These are phyloP conservation scores for Hermaeophaga mercurialis DNA, from an alignment of 2,888 invertebrate species.

Conservation along the genomic window DNA sequence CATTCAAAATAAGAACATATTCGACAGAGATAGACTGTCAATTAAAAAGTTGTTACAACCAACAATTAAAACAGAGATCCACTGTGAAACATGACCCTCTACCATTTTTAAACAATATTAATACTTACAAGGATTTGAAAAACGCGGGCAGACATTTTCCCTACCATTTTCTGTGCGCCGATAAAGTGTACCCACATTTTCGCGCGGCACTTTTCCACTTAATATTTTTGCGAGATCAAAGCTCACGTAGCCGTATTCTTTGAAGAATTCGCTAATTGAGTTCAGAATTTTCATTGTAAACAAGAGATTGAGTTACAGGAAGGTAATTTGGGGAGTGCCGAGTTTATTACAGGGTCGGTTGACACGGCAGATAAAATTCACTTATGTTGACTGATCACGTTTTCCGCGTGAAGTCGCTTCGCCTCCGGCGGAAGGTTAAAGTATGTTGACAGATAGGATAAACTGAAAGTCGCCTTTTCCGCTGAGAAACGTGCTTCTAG, in stretches of 20 bases:
- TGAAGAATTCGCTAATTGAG: conserved; percentile 42
- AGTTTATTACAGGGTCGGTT: conserved; percentile 45
- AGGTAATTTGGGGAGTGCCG: conserved; percentile 43
- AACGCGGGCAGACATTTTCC: conserved; percentile 14
- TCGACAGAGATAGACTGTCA: too few relatives aligned
- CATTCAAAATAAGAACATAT: too few relatives aligned
- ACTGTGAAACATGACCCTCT: too few relatives aligned
- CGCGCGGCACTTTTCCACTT: conserved; percentile 27
- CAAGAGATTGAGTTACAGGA: conserved; percentile 44
- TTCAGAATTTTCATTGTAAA: conserved; percentile 43
- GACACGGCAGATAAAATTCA: conserved; percentile 48
- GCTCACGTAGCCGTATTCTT: conserved; percentile 19
- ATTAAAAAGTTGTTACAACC: too few relatives aligned
- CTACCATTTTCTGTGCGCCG: background rate
- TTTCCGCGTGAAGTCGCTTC: conserved; percentile 46
- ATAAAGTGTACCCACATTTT: conserved; percentile 19
- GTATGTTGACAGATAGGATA: conserved; percentile 52
- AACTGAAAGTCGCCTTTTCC: conserved; percentile 49
- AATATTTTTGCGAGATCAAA: conserved; percentile 34
- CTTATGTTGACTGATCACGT: conserved; percentile 53
- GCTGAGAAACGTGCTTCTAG: conserved; percentile 49
- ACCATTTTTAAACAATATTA: too few relatives aligned
- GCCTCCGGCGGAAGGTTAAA: conserved; percentile 46
- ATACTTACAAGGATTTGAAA: too few relatives aligned
- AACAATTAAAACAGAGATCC: too few relatives aligned